Percentiles rank a stretch among this genome's conserved stretches.
Evolutionary conservation across 2,113 vertebrate genomes (phyloP).

Genomic region (Phylloscopus trochiloides): DNA sequence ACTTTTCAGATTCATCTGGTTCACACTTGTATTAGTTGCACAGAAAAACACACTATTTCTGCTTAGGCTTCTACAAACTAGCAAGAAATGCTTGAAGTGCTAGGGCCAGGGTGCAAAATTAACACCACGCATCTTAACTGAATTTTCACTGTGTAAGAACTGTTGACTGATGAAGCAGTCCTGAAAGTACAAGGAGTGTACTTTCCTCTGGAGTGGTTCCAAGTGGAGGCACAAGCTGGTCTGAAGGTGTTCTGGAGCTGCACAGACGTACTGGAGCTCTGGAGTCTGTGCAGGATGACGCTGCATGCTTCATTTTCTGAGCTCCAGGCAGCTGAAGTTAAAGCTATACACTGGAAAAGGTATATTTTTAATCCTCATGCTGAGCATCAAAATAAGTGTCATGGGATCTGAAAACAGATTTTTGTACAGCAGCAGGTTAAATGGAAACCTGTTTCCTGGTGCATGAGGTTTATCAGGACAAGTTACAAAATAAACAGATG

Average conservation of each 20-base stretch:
- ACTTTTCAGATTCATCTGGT: not conserved
- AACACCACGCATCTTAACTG: not conserved
- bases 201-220: not conserved
- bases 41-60: not conserved
- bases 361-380: not conserved
- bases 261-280: not conserved
- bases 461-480: not conserved
- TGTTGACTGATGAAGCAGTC: not conserved
- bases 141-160: not conserved
- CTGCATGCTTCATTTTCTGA: not conserved
- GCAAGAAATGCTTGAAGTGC: not conserved
- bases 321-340: not conserved
- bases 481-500: not conserved
- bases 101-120: not conserved
- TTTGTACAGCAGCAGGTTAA: not conserved
- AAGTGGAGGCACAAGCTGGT: not conserved
- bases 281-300: accelerated
- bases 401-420: not conserved
- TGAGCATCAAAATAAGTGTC: not conserved
- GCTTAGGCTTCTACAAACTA: not conserved
- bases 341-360: not conserved
- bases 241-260: not conserved
- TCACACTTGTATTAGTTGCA: not conserved
- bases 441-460: not conserved
- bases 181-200: not conserved